These are phyloP conservation scores for Pantala flavescens DNA, from an alignment of 1,140 invertebrate species.

Conservation along the genomic window DNA sequence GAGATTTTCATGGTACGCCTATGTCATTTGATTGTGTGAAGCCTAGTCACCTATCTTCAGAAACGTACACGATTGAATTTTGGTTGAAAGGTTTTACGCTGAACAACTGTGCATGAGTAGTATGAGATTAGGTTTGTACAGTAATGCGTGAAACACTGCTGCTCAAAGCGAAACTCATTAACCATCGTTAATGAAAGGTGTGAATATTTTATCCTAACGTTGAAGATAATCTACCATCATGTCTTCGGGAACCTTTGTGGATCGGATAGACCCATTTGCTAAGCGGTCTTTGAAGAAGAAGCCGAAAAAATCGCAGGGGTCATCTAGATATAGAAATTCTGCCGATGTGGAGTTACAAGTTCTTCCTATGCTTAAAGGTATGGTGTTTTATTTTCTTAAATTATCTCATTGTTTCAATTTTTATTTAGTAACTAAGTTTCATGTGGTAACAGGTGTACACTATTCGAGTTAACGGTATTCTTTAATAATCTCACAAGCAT, in stretches of 20 bases:
- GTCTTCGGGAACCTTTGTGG: conserved; percentile 79
- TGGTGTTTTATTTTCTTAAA: conserved; percentile 22
- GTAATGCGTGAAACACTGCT: neutral
- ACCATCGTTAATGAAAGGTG: neutral
- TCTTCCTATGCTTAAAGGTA: conserved; percentile 78
- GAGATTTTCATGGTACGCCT: neutral
- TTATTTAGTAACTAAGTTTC: too few relatives aligned
- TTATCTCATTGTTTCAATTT: too few relatives aligned
- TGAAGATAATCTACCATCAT: conserved; percentile 35
- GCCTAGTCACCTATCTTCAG: neutral
- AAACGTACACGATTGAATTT: neutral
- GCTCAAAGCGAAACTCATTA: neutral
- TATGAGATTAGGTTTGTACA: neutral
- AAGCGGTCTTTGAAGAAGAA: conserved; percentile 88
- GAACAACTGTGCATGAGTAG: neutral
- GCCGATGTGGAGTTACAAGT: conserved; percentile 81
- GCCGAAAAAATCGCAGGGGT: conserved; percentile 84
- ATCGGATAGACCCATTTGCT: conserved; percentile 88
- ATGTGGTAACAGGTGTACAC: too few relatives aligned
- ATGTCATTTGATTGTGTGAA: neutral
- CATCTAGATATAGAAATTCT: conserved; percentile 77
- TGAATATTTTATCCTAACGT: neutral
- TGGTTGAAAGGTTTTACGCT: neutral
- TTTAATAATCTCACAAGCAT: too few relatives aligned
- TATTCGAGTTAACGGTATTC: too few relatives aligned